Percentiles rank a stretch among this genome's conserved stretches.
These are phyloP conservation scores for Hypolimnas misippus DNA, from an alignment of 2,888 invertebrate species.

Conservation along the genomic window DNA sequence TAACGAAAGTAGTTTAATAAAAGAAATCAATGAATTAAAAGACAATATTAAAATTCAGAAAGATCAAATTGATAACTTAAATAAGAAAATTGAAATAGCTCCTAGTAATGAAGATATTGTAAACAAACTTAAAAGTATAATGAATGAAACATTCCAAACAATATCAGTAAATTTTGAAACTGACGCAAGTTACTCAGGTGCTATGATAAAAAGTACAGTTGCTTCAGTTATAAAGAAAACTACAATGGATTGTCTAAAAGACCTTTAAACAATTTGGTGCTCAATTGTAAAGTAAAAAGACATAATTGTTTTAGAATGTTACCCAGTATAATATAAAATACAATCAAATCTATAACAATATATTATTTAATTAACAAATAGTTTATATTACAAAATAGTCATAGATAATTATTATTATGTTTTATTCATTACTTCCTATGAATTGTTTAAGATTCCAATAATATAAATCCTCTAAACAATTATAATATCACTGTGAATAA, in stretches of 20 bases:
- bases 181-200: constrained; percentile 59
- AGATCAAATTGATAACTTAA: constrained; percentile 38
- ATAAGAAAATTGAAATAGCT: constrained; percentile 45
- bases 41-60: constrained; percentile 39
- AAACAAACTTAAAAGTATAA: constrained; percentile 59
- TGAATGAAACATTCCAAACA: constrained; percentile 72
- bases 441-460: too few relatives aligned
- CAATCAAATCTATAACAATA: too few relatives aligned
- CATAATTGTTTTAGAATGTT: background rate
- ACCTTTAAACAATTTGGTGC: constrained; percentile 16
- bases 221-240: constrained; percentile 68
- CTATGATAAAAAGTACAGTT: constrained; percentile 60
- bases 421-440: too few relatives aligned
- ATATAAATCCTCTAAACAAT: too few relatives aligned
- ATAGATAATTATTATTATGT: too few relatives aligned
- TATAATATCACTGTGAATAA: too few relatives aligned
- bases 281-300: background rate
- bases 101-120: constrained; percentile 34
- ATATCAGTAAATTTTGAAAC: constrained; percentile 64
- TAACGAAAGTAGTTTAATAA: constrained; percentile 41
- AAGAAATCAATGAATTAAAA: constrained; percentile 52
- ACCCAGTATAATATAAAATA: too few relatives aligned
- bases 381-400: too few relatives aligned
- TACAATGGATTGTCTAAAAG: constrained; percentile 59
- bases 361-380: too few relatives aligned